Percentiles rank a stretch among this genome's conserved stretches.
Evolutionary conservation across 2,888 invertebrate species (phyloP).

Genomic region (Orthonychiurus folsomi): DNA sequence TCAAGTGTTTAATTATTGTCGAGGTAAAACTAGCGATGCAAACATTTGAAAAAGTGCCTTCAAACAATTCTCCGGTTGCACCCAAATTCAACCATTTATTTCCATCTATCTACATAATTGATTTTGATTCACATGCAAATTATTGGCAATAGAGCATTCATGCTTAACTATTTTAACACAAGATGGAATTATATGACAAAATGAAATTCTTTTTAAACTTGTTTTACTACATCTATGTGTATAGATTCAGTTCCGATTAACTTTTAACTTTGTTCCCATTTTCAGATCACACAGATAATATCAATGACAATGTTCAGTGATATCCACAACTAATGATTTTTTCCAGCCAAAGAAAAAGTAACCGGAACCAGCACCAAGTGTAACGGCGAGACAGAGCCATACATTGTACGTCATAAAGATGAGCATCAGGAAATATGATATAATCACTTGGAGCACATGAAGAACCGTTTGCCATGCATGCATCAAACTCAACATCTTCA

Average conservation of each 20-base stretch:
- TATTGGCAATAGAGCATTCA: no score
- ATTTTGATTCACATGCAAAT: no score
- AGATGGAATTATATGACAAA: no score
- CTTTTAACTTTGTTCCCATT: background rate
- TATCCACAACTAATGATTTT: conserved; percentile 84
- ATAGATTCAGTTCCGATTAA: background rate
- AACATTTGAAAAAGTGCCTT: no score
- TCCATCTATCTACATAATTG: no score
- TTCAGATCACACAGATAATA: background rate
- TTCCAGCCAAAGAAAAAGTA: conserved; percentile 95
- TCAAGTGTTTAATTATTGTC: no score
- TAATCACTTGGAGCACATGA: conserved; percentile 78
- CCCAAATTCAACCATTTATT: no score
- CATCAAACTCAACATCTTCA: conserved; percentile 70
- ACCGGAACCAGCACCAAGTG: conserved; percentile 78
- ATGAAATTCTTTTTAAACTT: no score
- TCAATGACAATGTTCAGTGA: conserved; percentile 50
- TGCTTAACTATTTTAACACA: no score
- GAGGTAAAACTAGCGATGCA: no score
- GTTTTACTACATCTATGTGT: no score
- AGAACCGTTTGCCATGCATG: conserved; percentile 79
- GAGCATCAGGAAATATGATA: conserved; percentile 89
- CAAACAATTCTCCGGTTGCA: no score
- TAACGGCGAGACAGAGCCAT: conserved; percentile 83
- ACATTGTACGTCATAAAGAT: conserved; percentile 96